phyloP scores from a whole-genome alignment of 1,140 invertebrate genomes.

The Magallana gigas region DNA sequence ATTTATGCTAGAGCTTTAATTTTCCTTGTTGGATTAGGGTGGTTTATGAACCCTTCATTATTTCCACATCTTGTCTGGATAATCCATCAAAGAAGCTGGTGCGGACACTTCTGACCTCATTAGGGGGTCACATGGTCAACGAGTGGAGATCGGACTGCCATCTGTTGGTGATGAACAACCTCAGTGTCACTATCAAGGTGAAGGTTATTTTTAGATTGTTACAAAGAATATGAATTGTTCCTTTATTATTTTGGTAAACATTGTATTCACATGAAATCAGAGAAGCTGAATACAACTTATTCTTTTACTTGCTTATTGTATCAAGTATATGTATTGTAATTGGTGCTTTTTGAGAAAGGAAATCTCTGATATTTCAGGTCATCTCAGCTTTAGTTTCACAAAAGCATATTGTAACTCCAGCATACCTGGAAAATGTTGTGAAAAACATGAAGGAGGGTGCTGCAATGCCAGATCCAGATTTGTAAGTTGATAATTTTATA shows the following conservation, averaged over 20 bases:
- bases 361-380: constrained; percentile 69
- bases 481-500: constrained; percentile 73
- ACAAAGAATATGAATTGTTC: too few relatives aligned
- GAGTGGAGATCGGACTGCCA: constrained; percentile 81
- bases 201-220: too few relatives aligned
- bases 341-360: not conserved
- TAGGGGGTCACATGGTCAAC: constrained; percentile 78
- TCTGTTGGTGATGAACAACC: constrained; percentile 84
- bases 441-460: constrained; percentile 78
- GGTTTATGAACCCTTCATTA: constrained; percentile 74
- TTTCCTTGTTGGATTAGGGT: constrained; percentile 61
- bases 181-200: constrained; percentile 86
- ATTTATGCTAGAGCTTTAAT: not conserved
- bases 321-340: not conserved
- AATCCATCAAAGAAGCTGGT: constrained; percentile 68
- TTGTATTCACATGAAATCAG: too few relatives aligned
- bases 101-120: constrained; percentile 62
- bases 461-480: constrained; percentile 80
- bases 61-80: constrained; percentile 75
- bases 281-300: too few relatives aligned
- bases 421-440: constrained; percentile 83
- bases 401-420: constrained; percentile 83
- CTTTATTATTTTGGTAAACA: too few relatives aligned
- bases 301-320: too few relatives aligned
- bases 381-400: constrained; percentile 84